Base-by-base conservation (phyloP, 2,888 invertebrate genomes). In the Magallana nippona region DNA sequence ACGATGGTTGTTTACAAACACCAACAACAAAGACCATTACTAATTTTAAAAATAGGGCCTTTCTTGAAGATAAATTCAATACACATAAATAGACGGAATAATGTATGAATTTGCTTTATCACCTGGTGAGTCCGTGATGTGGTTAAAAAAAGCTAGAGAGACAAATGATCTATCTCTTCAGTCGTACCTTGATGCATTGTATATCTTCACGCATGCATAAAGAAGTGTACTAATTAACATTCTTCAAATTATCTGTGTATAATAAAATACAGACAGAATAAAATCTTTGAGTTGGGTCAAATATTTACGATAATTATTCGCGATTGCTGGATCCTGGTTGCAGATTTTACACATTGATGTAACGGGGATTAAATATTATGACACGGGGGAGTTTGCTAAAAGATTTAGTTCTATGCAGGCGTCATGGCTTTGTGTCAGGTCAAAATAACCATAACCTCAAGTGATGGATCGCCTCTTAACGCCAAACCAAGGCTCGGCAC, bases 371-470 rank as follows among this genome's bases (percentile, higher is more conserved):
- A 15, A 32, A 13, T 71, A 32, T 71, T 71, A 71, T 44, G 44
- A 71, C 22, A 22, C 11, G 22, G 27, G 27, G 15, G 32, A 27
- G 32, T 71, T 15, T 15, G 32, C 32, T 71, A 27, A 27, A 22
- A 32, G 71, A 71, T 71, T 71, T 27, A 27, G 32, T 13, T 32
- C 32, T 17, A 27, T 10, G 27, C 22, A 71, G 15, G 71, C 27
- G 71, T 27, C 71, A 71, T 22, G 71, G 32, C 71, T 71, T 71
- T 15, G 71, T 71, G 19, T 71, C 27, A 71, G 71, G 71, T 71
- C 71, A 71, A 60, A 60, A 17, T n/a, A 19, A 60, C 60, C 60
- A 60, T 60, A 60, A 17, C n/a, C 17, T 44, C 60, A n/a, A 10
- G 19, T 63, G 63, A 63, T 63, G 63, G 13, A 63, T 63, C 19